These are phyloP conservation scores for Drosophila pruinosa DNA, from an alignment of 1,140 invertebrate species.

Conservation along the genomic window DNA sequence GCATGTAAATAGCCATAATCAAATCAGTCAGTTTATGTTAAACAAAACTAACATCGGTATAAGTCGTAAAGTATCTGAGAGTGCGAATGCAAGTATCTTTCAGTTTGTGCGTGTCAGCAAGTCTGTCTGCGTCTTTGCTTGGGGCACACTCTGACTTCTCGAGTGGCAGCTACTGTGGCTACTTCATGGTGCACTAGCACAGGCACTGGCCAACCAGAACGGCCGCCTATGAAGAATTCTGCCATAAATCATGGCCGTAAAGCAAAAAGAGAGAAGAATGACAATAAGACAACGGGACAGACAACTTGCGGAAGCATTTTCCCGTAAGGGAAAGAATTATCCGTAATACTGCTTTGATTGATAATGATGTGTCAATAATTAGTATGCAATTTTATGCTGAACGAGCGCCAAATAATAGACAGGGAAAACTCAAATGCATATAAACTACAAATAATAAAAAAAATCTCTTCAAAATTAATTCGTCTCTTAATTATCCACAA, in stretches of 20 bases:
- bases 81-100: conserved; percentile 26
- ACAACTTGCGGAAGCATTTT: conserved; percentile 54
- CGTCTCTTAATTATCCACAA: conserved; percentile 16
- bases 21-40: conserved; percentile 78
- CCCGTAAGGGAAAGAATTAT: no score
- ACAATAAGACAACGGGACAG: not conserved
- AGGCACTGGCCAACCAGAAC: conserved; percentile 67
- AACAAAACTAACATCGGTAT: conserved; percentile 60
- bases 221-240: conserved; percentile 80
- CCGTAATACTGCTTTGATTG: conserved; percentile 70
- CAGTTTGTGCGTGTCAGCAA: conserved; percentile 56
- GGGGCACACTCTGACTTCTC: not conserved
- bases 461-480: not conserved
- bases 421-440: no score
- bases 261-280: conserved; percentile 29
- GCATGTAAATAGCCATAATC: conserved; percentile 72
- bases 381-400: conserved; percentile 73
- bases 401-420: conserved; percentile 14
- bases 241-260: conserved; percentile 77
- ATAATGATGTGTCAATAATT: conserved; percentile 81
- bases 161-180: conserved; percentile 25
- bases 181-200: conserved; percentile 61
- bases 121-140: conserved; percentile 34
- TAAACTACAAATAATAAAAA: conserved; percentile 3
- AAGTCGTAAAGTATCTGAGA: conserved; percentile 54